These are phyloP conservation scores for Ceratothoa steindachneri DNA, from an alignment of 2,888 invertebrate species.

Conservation along the genomic window DNA sequence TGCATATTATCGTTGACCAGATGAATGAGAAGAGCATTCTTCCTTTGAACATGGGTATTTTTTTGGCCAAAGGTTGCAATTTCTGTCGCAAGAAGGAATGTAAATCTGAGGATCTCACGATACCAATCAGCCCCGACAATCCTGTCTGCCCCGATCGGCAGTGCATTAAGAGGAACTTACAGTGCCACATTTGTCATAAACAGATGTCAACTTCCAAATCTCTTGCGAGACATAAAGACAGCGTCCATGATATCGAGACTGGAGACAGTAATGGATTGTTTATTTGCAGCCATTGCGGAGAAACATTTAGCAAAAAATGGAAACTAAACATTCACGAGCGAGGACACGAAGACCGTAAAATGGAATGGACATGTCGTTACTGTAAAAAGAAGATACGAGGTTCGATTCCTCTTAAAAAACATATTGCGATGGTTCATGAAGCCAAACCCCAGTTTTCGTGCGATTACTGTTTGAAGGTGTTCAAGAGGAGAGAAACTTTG, in stretches of 20 bases:
- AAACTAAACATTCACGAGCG: constrained; percentile 46
- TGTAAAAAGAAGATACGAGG: constrained; percentile 45
- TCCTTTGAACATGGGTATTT: constrained; percentile 37
- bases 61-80: constrained; percentile 44
- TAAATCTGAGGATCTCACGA: constrained; percentile 39
- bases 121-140: constrained; percentile 45
- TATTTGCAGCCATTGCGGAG: constrained; percentile 46
- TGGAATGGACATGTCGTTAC: constrained; percentile 32
- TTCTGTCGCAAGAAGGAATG: constrained; percentile 46
- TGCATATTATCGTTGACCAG: constrained; percentile 46
- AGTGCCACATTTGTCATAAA: constrained; percentile 43
- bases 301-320: constrained; percentile 46
- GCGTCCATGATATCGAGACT: constrained; percentile 40
- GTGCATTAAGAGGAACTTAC: constrained; percentile 43
- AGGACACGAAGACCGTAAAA: constrained; percentile 42
- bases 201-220: constrained; percentile 47
- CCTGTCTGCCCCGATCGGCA: constrained; percentile 47
- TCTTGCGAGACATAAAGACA: constrained; percentile 41
- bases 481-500: constrained; percentile 44
- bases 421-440: constrained; percentile 44
- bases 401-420: constrained; percentile 44
- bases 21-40: constrained; percentile 30
- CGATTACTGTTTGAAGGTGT: constrained; percentile 37
- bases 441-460: constrained; percentile 35
- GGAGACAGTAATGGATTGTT: constrained; percentile 37